Evolutionary conservation across 2,797 vertebrate genomes (phyloP), one percentile per base, ranked within the genome.

Genomic region (Channa striata): DNA sequence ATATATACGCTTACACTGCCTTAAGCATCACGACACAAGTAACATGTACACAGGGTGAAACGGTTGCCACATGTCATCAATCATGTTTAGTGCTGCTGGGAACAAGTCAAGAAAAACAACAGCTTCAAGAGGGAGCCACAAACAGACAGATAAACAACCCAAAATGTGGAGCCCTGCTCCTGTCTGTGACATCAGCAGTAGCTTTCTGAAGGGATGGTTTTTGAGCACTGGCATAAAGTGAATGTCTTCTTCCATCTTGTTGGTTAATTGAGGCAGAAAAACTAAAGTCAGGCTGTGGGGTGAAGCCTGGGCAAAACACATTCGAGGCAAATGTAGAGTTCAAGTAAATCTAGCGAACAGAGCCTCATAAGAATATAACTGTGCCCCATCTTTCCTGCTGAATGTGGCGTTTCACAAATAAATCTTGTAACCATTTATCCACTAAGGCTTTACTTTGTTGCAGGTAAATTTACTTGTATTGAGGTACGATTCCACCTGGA

Each of bases 401-500:
- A 23, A n/a, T 4, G n/a, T n/a, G 34, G 1, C 43, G 20, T 5
- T 50, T 48, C 14, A 43, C 4, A 56, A 12, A 8, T 17, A 17
- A 19, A 37, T 6, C 11, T n/a, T 33, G 5, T 34, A 9, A 37
- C 8, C 4, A 2, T 42, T 23, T 19, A 23, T 37, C 13, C 1
- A 21, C 11, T 0, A 0, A 14, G 11, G 42, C 8, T 77, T 11
- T 21, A n/a, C 23, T 52, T 14, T 57, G 2, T 49, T 71, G 6
- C 88, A 99, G 97, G 97, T 69, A 98, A 98, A 83, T 99, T 99
- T 68, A 99, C 97, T 0, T 99, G 97, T 53, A 99, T 99, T 13
- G 97, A 99, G 93, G 97, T 98, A 34, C 93, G 96, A 23, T 99
- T 99, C 87, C 97, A 98, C 83, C 94, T 99, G 58, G 97, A 99